Percentiles rank a stretch among this genome's conserved stretches.
These are phyloP conservation scores for Antechinus flavipes DNA, from an alignment of 2,113 vertebrate genomes.

Conservation along the genomic window DNA sequence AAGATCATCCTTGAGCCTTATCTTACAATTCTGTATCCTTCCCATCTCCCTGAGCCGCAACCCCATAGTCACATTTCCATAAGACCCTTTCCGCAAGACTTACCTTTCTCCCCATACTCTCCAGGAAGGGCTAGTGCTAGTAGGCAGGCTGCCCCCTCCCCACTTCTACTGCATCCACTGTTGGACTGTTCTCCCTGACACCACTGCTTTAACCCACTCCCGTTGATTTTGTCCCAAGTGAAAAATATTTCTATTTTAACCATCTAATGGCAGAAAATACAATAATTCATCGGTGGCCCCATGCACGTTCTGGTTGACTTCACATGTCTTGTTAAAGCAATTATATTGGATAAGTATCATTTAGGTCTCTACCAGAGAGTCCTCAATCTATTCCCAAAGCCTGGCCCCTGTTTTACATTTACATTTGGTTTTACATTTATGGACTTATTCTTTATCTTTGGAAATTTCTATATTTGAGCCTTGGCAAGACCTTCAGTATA, in stretches of 20 bases:
- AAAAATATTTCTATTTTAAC: not conserved
- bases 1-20: not conserved
- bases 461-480: not conserved
- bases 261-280: not conserved
- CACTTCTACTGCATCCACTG: not conserved
- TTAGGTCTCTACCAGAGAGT: not conserved
- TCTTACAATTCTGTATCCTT: not conserved
- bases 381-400: not conserved
- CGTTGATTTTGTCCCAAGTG: not conserved
- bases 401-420: not conserved
- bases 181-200: not conserved
- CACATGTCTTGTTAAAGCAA: not conserved
- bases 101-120: too few relatives aligned
- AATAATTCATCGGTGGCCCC: not conserved
- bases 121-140: too few relatives aligned
- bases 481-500: not conserved
- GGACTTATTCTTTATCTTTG: not conserved
- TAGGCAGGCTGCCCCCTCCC: not conserved
- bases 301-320: not conserved
- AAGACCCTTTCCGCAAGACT: not conserved
- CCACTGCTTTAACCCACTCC: not conserved
- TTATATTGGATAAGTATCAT: not conserved
- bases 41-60: not conserved
- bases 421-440: not conserved
- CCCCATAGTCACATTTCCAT: not conserved